Evolutionary conservation across 2,797 vertebrate genomes (phyloP), one percentile per base, ranked within the genome.

Genomic region (Aratinga solstitialis): DNA sequence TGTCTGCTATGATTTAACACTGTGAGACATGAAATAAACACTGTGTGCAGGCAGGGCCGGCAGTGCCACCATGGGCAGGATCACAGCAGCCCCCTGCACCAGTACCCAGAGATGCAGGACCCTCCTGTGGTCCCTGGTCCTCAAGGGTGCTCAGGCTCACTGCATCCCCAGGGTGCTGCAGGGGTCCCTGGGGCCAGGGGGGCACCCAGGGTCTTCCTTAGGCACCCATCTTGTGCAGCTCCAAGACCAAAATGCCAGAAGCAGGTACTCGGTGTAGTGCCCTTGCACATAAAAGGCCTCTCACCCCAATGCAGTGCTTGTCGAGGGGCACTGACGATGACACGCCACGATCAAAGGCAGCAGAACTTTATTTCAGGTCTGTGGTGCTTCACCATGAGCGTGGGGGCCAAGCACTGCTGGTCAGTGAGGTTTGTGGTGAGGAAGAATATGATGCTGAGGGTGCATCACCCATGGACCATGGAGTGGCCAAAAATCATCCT

Each of bases 1-100:
- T 75, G 94, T 96, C 95, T 90, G 94, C 91, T 96, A 14, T 81
- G 95, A 95, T 96, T 96, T 94, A 96, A 86, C 5, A 0, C 84
- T 32, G 69, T 0, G 4, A 89, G 91, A 96, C 94, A 78, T 67
- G 91, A 38, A 80, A 80, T 27, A 32, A 95, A 48, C 77, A 30
- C 83, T 0, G 1, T 7, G 5, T 4, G 9, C 72, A 40, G 83
- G 76, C 93, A 77, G 56, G 61, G 77, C 87, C 62, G 29, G 21
- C 0, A 0, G 58, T 1, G 2, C 5, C 2, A 53, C 67, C 76
- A 51, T 1, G 0, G 8, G 42, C 1, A 0, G 47, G 50, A 76
- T 75, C 11, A 1, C 13, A 4, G 66, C 68, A 67, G 56, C 30
- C 56, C 51, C n/a, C 53, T 0, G 0, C 19, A 12, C n/a, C 3